phyloP scores from a whole-genome alignment of 2,888 invertebrate species.

The Trisateles emortualis region DNA sequence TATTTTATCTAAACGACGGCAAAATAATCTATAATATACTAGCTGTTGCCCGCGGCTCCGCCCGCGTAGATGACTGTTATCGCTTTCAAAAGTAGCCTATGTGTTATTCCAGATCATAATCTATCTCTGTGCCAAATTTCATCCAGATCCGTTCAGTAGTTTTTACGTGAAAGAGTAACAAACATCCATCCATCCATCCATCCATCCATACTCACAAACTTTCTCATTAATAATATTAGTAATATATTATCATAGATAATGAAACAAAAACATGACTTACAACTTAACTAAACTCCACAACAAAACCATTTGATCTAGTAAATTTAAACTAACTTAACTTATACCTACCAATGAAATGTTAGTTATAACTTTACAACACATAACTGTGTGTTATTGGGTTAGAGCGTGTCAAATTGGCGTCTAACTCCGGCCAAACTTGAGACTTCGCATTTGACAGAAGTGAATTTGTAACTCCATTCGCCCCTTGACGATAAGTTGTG shows the following conservation, averaged over 20 bases:
- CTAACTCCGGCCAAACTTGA: constrained; percentile 63
- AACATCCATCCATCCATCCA: no score
- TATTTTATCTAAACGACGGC: no score
- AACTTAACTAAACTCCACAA: not conserved
- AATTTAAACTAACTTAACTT: constrained; percentile 37
- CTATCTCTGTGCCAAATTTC: no score
- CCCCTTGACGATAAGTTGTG: constrained; percentile 63
- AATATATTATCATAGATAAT: constrained; percentile 1
- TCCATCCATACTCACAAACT: no score
- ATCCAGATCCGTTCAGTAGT: no score
- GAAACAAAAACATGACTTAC: constrained; percentile 1
- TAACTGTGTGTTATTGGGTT: constrained; percentile 64
- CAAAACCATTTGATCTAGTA: constrained; percentile 30
- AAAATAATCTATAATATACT: no score
- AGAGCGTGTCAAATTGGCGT: constrained; percentile 69
- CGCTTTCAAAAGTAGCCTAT: no score
- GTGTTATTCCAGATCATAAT: no score
- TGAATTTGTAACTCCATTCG: constrained; percentile 67
- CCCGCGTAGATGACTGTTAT: no score
- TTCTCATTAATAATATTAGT: no score
- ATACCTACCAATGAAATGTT: constrained; percentile 40
- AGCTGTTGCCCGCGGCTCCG: no score
- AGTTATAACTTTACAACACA: constrained; percentile 45
- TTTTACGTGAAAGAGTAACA: no score
- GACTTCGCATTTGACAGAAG: constrained; percentile 60